These are phyloP conservation scores for Acanthosepion esculentum DNA, from an alignment of 2,888 invertebrate species.

Conservation along the genomic window DNA sequence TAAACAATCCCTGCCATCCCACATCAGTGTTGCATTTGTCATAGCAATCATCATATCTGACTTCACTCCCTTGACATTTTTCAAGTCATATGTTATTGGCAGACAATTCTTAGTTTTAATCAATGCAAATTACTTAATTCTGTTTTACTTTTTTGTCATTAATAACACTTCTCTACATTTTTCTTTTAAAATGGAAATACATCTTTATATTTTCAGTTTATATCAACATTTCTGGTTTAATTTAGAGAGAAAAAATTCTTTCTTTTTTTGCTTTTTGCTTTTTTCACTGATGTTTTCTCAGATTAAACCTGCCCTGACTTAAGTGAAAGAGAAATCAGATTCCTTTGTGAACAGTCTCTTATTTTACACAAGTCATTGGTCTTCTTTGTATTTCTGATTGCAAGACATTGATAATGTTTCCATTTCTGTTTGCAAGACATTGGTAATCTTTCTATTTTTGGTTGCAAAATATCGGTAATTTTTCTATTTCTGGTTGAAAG, in stretches of 20 bases:
- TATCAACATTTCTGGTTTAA: neutral
- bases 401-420: too few relatives aligned
- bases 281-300: too few relatives aligned
- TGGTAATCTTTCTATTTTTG: too few relatives aligned
- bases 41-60: neutral
- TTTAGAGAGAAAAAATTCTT: neutral
- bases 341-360: too few relatives aligned
- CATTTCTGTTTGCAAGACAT: too few relatives aligned
- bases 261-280: neutral
- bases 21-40: neutral
- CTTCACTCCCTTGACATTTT: neutral
- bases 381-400: too few relatives aligned
- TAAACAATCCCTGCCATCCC: neutral
- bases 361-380: too few relatives aligned
- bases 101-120: neutral
- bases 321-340: too few relatives aligned
- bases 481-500: too few relatives aligned
- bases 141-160: neutral
- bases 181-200: neutral
- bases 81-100: neutral
- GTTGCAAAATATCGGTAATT: too few relatives aligned
- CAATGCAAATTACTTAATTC: neutral
- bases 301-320: too few relatives aligned
- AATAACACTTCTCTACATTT: neutral
- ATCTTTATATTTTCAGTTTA: neutral